Conservation (phyloP, 2,113 vertebrate species). For the Burhinus oedicnemus region DNA sequence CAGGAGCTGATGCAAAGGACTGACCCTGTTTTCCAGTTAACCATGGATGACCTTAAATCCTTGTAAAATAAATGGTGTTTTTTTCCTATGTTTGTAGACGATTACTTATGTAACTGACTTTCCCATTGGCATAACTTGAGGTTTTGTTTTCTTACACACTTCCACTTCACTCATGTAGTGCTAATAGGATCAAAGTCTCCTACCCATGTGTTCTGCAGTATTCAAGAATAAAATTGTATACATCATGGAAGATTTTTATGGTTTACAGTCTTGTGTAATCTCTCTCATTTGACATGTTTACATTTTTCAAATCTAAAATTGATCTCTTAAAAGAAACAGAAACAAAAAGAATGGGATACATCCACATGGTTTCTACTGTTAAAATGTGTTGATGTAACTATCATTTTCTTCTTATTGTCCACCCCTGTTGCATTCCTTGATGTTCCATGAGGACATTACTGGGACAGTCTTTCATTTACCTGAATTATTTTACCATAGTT, state of each 20-base stretch:
- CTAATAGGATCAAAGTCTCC: background rate
- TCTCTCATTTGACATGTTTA: background rate
- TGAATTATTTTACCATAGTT: background rate
- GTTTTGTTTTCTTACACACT: background rate
- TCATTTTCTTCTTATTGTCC: background rate
- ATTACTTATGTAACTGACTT: background rate
- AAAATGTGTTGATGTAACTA: background rate
- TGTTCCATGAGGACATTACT: background rate
- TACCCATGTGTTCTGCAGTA: background rate
- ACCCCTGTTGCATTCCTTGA: background rate
- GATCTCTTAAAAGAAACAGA: background rate
- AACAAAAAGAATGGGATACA: background rate
- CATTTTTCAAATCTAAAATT: background rate
- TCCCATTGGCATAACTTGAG: background rate
- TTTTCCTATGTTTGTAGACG: background rate
- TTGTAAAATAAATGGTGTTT: background rate
- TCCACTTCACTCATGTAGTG: background rate
- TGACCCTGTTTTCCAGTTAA: background rate
- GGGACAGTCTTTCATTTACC: background rate
- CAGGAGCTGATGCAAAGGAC: background rate
- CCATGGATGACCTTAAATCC: background rate
- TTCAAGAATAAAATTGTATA: background rate
- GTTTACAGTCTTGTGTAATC: background rate
- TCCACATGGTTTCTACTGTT: background rate
- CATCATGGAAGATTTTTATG: background rate